Percentiles rank a stretch among this genome's conserved stretches.
Evolutionary conservation across 2,113 vertebrate genomes (phyloP).

Genomic region (Datnioides undecimradiatus): DNA sequence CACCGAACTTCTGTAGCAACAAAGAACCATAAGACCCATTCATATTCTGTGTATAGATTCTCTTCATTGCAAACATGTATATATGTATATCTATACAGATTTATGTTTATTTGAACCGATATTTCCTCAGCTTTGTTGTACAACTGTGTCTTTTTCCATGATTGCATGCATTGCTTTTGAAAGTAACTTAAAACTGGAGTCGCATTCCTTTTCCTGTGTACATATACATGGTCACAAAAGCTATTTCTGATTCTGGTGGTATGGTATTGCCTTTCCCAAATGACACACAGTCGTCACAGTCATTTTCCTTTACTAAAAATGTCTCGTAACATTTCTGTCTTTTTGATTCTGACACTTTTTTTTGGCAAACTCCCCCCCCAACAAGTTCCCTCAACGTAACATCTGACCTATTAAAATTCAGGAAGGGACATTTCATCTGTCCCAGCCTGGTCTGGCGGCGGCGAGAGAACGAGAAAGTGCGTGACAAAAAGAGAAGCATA

Average conservation of each 20-base stretch:
- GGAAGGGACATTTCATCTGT: slow-evolving; percentile 50
- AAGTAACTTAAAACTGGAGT: neutral
- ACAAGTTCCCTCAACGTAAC: slow-evolving; percentile 40
- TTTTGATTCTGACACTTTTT: slow-evolving; percentile 40
- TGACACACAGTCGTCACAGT: too few relatives aligned
- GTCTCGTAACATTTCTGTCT: slow-evolving; percentile 1
- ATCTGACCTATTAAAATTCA: slow-evolving; percentile 68
- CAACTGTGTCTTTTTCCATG: neutral
- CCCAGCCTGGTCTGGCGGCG: slow-evolving; percentile 33
- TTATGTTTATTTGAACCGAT: neutral
- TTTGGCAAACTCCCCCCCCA: slow-evolving; percentile 45
- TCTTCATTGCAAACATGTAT: neutral
- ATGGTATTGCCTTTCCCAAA: too few relatives aligned
- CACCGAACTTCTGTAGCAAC: neutral
- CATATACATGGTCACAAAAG: neutral
- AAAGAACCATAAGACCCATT: neutral
- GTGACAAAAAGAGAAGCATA: slow-evolving; percentile 20
- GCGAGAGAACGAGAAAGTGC: slow-evolving; percentile 41
- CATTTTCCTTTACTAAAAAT: neutral
- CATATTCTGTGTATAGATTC: neutral
- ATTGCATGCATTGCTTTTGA: too few relatives aligned
- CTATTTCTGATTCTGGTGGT: neutral
- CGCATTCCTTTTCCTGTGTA: neutral
- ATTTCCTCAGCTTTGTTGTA: neutral
- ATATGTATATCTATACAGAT: neutral